Conservation (phyloP, 2,113 vertebrate species). For the Prunella himalayana region DNA sequence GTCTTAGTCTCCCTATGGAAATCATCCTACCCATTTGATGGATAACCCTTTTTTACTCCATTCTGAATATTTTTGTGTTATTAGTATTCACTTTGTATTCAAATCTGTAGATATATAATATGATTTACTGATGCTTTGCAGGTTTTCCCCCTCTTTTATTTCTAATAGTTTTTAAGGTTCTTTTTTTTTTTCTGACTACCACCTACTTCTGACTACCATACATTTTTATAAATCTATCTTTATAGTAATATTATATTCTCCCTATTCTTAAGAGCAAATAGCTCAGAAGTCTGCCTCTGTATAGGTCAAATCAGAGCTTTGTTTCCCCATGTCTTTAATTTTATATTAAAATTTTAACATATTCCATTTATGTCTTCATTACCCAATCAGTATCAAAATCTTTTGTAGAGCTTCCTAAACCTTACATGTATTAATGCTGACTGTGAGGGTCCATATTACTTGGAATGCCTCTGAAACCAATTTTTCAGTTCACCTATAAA, state of each 20-base stretch:
- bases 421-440: neutral
- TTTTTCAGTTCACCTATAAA: neutral
- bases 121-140: fast-evolving
- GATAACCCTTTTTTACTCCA: neutral
- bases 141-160: neutral
- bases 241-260: neutral
- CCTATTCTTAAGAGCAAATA: neutral
- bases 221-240: neutral
- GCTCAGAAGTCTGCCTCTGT: neutral
- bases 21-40: neutral
- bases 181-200: neutral
- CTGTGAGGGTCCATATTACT: neutral
- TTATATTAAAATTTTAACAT: neutral
- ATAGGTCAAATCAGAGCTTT: neutral
- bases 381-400: neutral
- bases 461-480: neutral
- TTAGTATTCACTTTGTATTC: neutral
- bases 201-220: neutral
- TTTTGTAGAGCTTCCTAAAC: neutral
- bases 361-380: neutral
- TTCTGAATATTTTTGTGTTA: neutral
- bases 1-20: neutral
- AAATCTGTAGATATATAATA: neutral
- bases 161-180: neutral
- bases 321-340: neutral